Evolutionary conservation across 1,140 invertebrate species (phyloP), one percentile per base, ranked within the genome.

Genomic region (Psilanteris sp.): DNA sequence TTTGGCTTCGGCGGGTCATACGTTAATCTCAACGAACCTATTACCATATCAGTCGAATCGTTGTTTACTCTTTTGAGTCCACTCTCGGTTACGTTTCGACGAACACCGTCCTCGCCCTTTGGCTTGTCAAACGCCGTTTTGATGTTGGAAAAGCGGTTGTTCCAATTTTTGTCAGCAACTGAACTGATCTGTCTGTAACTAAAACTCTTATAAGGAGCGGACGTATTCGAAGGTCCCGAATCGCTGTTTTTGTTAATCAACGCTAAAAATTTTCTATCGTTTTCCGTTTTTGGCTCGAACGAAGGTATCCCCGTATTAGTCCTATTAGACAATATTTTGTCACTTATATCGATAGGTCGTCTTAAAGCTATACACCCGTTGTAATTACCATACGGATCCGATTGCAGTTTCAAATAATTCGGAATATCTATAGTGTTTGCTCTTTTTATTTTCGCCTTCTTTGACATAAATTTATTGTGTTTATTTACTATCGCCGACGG

Each of bases 371-470:
- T 77, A 67, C 89, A 89, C 9, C 87, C 81, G 46, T 81, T 43
- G 67, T 80, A 11, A 31, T 34, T 52, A 79, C 85, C 44, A 67
- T 82, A 55, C 44, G 83, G 77, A 77, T 82, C 83, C 0, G 81
- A 52, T 10, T 88, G 85, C 0, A 88, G 62, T 11, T 88, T 86
- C n/a, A 87, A 27, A 27, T 88, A 92, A 80, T 94, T 94, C 0
- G 94, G 94, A 80, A 96, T 95, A 79, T 96, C 94, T 61, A 96
- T 95, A 1, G 95, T 96, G 59, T 96, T 96, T 0, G 94, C 94
- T 13, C 95, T 89, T 87, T 96, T 96, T 90, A 96, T 95, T 73
- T 93, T 92, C 2, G 91, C 88, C 78, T 94, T 94, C 76, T 94
- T 94, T 24, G 86, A 90, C 20, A 85, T 90, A 64, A 93, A 93